Evolutionary conservation across 2,888 invertebrate species (phyloP).

Genomic region (Pardosa pseudoannulata): DNA sequence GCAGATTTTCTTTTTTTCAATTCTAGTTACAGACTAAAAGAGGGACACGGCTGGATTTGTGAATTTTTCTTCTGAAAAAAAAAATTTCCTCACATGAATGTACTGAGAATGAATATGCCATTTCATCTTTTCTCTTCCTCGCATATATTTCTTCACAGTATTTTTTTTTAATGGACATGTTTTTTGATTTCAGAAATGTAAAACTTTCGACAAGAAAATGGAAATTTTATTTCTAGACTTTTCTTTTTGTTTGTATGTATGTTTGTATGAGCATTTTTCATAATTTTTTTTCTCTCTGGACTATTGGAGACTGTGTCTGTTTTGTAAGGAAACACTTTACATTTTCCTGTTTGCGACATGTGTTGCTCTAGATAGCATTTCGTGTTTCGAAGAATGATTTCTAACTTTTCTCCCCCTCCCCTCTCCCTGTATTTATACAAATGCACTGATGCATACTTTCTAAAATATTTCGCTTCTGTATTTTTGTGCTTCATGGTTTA

Average conservation of each 20-base stretch:
- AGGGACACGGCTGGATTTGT: neutral
- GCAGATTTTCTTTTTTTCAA: neutral
- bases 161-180: neutral
- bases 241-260: neutral
- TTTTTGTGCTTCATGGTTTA: no score
- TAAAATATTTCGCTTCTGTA: no score
- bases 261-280: no score
- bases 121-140: neutral
- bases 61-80: no score
- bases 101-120: neutral
- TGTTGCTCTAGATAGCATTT: neutral
- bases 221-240: neutral
- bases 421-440: no score
- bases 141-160: neutral
- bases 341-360: neutral
- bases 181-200: conserved; percentile 3
- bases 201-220: neutral
- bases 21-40: conserved; percentile 1
- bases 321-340: neutral
- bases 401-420: no score
- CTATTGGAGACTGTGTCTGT: neutral
- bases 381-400: no score
- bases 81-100: neutral
- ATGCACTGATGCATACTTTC: no score
- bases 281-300: neutral